Base-by-base conservation (phyloP, 2,888 invertebrate species). In the Lithophane semibrunnea region DNA sequence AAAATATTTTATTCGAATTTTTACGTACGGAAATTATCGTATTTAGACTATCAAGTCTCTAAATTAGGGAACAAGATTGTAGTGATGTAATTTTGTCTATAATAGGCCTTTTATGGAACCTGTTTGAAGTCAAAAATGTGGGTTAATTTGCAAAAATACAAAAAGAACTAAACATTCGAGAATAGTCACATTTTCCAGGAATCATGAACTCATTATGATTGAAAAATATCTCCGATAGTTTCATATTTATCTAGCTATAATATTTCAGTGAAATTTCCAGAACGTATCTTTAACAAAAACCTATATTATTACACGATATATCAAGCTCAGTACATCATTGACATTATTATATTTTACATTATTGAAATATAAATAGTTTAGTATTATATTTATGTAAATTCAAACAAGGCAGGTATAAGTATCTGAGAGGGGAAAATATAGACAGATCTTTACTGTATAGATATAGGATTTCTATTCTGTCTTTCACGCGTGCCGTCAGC, bases 1-100 rank as follows among this genome's bases (percentile, higher is more conserved):
- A 87, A 87, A 86, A 70, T 75, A 83, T 67, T 83, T 73, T 79
- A 83, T 88, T 86, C 86, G 52, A 66, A 7, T 69, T 29, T 54
- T 37, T 66, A 54, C 21, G 3, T 24, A 58, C 13, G 5, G 18
- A 70, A 60, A 63, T 61, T 58, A 69, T 58, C 49, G 16, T 61
- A 64, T 47, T 54, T 52, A 12, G 9, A 56, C 0, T 42, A 65
- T 37, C 9, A 3, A 13, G 3, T 24, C 44, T 42, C 10, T 56
- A 7, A 44, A 71, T 60, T 7, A 52, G 1, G 12, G 7, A 65
- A 65, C 21, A 44, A 12, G 7, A 16, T 78, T 7, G 0, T 18
- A 7, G 29, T 13, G 21, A n/a, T 18, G 21, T 37, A 9, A 21
- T 44, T 16, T 24, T 24, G 44, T 16, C 1, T 63, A 29, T 47